phyloP scores from a whole-genome alignment of 2,113 vertebrate genomes.

The Furnarius figulus region DNA sequence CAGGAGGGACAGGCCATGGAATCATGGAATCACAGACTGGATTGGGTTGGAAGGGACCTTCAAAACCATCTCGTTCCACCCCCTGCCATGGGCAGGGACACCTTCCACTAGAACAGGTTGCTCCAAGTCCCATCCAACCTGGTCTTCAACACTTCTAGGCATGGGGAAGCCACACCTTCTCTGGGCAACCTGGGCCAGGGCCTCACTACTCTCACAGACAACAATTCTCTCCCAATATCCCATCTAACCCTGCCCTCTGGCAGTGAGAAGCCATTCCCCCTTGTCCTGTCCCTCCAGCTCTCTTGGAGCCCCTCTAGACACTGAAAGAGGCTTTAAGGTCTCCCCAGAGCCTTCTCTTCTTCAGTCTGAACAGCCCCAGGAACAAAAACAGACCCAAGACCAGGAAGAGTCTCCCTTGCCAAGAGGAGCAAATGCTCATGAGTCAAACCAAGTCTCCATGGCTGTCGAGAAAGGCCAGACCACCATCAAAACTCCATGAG shows the following conservation, averaged over 20 bases:
- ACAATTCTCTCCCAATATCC: background rate
- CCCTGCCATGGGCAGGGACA: background rate
- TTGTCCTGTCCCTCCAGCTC: background rate
- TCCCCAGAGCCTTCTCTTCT: background rate
- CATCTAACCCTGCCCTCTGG: background rate
- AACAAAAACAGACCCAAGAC: background rate
- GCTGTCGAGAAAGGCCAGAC: background rate
- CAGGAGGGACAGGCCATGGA: background rate
- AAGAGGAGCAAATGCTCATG: background rate
- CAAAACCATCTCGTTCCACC: background rate
- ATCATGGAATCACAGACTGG: background rate
- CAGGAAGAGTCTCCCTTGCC: background rate
- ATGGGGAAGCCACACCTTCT: background rate
- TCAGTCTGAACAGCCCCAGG: background rate
- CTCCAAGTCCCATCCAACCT: background rate
- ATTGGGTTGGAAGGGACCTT: background rate
- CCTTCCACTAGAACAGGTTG: accelerated
- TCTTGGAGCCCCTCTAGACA: background rate
- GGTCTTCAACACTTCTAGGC: background rate
- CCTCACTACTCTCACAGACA: accelerated
- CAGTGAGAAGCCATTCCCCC: background rate
- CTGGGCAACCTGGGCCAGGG: background rate
- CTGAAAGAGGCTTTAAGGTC: background rate
- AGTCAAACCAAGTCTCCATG: background rate
- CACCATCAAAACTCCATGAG: background rate